Percentiles rank a stretch among this genome's conserved stretches.
These are phyloP conservation scores for Lepidurus packardi DNA, from an alignment of 1,140 invertebrate species.

Conservation along the genomic window DNA sequence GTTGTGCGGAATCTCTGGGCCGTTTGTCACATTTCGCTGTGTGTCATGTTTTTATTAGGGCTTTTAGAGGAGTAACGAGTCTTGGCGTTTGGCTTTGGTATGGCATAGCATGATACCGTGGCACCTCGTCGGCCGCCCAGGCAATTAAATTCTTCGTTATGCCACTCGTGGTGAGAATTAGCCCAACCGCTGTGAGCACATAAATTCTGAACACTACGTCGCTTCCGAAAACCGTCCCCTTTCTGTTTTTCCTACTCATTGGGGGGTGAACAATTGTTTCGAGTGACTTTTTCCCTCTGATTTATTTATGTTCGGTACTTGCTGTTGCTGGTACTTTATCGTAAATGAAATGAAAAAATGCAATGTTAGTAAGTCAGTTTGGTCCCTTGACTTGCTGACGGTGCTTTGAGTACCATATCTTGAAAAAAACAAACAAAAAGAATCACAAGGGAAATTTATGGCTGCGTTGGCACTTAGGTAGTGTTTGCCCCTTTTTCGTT, in stretches of 20 bases:
- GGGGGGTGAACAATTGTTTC: not conserved
- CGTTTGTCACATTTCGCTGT: not conserved
- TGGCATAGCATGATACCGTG: not conserved
- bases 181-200: slow-evolving; percentile 9
- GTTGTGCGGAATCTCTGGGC: not conserved
- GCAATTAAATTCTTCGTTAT: slow-evolving; percentile 3
- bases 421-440: not conserved
- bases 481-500: slow-evolving; percentile 6
- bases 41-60: slow-evolving; percentile 5
- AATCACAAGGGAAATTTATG: not conserved
- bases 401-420: not conserved
- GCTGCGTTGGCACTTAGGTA: slow-evolving; percentile 8
- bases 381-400: not conserved
- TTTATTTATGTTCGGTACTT: not conserved
- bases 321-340: not conserved
- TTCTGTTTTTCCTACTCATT: slow-evolving; percentile 3
- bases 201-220: not conserved
- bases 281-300: not conserved
- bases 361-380: not conserved
- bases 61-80: not conserved
- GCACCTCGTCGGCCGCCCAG: not conserved
- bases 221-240: not conserved
- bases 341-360: not conserved
- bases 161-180: slow-evolving; percentile 17
- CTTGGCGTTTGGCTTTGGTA: not conserved